A percentile compares a stretch with the other conserved stretches of the same genome.
phyloP scores from a whole-genome alignment of 1,140 invertebrate genomes.

The Aphaenogaster ashmeadi region DNA sequence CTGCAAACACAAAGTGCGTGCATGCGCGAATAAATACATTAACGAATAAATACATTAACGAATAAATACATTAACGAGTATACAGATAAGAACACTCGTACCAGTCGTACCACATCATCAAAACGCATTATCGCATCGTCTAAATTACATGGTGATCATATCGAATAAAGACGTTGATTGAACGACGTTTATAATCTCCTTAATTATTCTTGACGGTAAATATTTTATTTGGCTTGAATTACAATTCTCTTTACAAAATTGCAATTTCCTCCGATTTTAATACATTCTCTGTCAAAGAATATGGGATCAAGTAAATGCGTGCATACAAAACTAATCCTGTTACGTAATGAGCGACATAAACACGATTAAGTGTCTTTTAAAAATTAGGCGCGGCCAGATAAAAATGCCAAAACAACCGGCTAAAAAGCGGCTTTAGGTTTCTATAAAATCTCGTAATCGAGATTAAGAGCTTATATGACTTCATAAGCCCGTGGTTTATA shows the following conservation, averaged over 20 bases:
- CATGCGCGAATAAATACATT: neutral
- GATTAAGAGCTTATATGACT: constrained; percentile 21
- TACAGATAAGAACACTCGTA: neutral
- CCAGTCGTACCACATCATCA: neutral
- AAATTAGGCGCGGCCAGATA: constrained; percentile 6
- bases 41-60: neutral
- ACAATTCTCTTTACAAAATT: neutral
- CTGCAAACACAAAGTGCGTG: neutral
- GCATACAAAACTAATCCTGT: neutral
- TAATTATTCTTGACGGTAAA: neutral
- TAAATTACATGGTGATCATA: neutral
- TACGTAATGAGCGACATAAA: neutral
- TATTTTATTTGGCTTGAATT: neutral
- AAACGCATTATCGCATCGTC: neutral
- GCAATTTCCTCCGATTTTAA: neutral
- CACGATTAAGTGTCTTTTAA: neutral
- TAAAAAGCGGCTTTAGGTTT: neutral
- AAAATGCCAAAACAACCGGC: neutral
- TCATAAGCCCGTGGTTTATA: neutral
- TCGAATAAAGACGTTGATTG: neutral
- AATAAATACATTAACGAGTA: neutral
- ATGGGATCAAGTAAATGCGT: neutral
- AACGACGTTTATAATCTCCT: neutral
- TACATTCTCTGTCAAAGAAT: neutral
- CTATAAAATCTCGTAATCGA: neutral